Evolutionary conservation across 2,113 vertebrate genomes (phyloP).

Genomic region (Donacobius atricapilla): DNA sequence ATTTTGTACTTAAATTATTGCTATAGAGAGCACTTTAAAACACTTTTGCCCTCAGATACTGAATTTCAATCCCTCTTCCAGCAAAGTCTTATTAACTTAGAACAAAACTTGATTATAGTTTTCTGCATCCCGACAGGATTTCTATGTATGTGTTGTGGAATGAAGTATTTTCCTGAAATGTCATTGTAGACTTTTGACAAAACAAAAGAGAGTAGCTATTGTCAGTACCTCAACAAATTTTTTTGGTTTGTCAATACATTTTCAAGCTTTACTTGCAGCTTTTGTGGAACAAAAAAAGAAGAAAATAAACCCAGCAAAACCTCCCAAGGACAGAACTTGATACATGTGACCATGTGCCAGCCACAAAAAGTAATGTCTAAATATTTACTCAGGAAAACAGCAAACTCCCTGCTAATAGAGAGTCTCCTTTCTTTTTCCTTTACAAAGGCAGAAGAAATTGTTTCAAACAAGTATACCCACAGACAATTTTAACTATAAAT

Average conservation of each 20-base stretch:
- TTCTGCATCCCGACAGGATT: background rate
- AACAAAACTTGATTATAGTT: background rate
- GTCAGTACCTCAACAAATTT: background rate
- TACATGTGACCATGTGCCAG: background rate
- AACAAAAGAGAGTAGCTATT: background rate
- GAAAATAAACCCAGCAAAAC: background rate
- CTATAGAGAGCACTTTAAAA: slow-evolving; percentile 8
- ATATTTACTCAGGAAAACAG: background rate
- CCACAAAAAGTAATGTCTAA: background rate
- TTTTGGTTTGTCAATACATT: background rate
- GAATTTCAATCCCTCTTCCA: background rate
- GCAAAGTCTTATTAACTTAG: background rate
- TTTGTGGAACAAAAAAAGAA: background rate
- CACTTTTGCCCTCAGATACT: background rate
- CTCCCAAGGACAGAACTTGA: background rate
- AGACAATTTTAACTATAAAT: background rate
- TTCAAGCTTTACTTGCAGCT: background rate
- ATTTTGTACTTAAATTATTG: background rate
- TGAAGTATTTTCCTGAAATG: background rate
- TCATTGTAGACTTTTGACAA: background rate
- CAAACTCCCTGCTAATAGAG: background rate
- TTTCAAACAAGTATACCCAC: background rate
- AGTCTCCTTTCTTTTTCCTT: background rate
- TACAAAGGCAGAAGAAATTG: background rate
- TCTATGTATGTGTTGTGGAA: background rate